Evolutionary conservation across 2,888 invertebrate species (phyloP).

Genomic region (Trichopria drosophilae): DNA sequence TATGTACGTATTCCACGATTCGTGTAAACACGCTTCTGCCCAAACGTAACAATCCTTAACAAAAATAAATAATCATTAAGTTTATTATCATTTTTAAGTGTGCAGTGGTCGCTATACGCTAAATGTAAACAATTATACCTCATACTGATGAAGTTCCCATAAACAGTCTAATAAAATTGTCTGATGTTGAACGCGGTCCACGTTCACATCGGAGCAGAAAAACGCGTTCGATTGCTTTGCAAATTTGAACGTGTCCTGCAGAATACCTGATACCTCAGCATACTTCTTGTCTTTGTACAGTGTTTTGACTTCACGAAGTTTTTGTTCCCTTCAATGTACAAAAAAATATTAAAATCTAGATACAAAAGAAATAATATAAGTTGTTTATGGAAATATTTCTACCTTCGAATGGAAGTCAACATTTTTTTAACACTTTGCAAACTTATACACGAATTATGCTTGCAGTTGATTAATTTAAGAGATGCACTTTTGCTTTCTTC

Average conservation of each 20-base stretch:
- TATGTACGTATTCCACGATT: constrained; percentile 70
- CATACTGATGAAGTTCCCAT: constrained; percentile 65
- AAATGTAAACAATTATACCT: constrained; percentile 48
- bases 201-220: constrained; percentile 42
- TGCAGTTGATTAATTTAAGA: constrained; percentile 62
- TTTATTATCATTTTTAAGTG: constrained; percentile 10
- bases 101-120: too few species aligned
- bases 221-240: constrained; percentile 49
- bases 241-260: constrained; percentile 70
- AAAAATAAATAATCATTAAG: constrained; percentile 5
- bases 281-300: constrained; percentile 70
- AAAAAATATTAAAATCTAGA: constrained; percentile 19
- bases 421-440: constrained; percentile 59
- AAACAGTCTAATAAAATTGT: constrained; percentile 68
- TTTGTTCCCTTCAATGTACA: constrained; percentile 53
- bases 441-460: constrained; percentile 60
- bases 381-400: constrained; percentile 31
- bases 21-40: constrained; percentile 76
- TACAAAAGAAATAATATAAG: constrained; percentile 5
- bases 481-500: constrained; percentile 48
- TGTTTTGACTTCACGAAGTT: constrained; percentile 67
- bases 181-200: constrained; percentile 61
- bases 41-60: constrained; percentile 72
- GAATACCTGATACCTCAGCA: constrained; percentile 67
- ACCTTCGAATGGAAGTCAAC: constrained; percentile 62